Evolutionary conservation across 2,888 invertebrate species (phyloP).

Genomic region (Microchrysa polita): DNA sequence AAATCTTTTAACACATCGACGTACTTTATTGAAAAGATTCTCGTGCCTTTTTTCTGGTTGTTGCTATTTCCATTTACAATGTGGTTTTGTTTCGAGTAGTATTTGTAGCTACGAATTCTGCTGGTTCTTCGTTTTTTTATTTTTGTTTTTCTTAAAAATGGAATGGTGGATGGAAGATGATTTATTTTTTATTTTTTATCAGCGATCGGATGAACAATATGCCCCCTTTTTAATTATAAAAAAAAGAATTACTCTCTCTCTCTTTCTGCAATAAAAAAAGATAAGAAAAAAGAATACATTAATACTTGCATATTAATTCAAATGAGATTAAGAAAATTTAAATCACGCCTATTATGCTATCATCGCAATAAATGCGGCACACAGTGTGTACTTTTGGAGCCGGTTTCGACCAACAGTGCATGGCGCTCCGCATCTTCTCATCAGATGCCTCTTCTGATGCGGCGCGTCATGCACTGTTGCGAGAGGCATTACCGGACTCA

Average conservation of each 20-base stretch:
- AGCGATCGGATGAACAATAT: slow-evolving; percentile 44
- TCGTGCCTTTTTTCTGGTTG: not conserved
- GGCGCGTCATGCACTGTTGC: no score
- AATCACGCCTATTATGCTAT: no score
- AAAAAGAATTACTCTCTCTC: slow-evolving; percentile 35
- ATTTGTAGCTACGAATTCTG: not conserved
- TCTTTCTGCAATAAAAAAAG: no score
- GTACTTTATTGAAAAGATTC: slow-evolving; percentile 4
- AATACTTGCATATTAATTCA: no score
- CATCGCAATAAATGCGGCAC: no score
- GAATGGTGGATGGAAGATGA: slow-evolving; percentile 52
- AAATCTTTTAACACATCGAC: slow-evolving; percentile 20
- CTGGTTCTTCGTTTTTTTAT: slow-evolving; percentile 29
- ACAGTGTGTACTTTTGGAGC: no score
- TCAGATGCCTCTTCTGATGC: no score
- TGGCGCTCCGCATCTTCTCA: no score
- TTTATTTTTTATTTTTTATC: slow-evolving; percentile 19
- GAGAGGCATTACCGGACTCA: no score
- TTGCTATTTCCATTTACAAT: slow-evolving; percentile 21
- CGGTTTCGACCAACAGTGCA: no score
- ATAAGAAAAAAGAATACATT: slow-evolving; percentile 9
- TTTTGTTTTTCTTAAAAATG: slow-evolving; percentile 49
- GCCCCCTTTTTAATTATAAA: slow-evolving; percentile 40
- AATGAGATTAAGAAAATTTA: no score
- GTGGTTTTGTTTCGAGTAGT: not conserved